phyloP scores from a whole-genome alignment of 2,113 vertebrate genomes.

The Nothocercus julius region DNA sequence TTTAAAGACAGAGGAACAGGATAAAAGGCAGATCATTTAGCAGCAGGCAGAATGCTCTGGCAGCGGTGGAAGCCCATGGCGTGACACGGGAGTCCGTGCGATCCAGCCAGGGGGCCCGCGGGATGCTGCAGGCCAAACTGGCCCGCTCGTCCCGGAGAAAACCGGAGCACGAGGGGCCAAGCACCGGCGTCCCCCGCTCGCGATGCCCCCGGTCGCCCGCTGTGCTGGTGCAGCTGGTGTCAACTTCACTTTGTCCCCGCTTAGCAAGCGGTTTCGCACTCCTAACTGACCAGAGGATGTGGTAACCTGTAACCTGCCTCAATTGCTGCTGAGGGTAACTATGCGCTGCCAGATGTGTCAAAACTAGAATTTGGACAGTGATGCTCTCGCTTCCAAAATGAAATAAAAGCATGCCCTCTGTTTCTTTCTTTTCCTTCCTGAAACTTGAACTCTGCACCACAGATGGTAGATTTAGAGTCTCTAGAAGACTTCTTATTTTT shows the following conservation, averaged over 20 bases:
- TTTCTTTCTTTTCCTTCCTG: not conserved
- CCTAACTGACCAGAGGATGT: not conserved
- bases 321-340: not conserved
- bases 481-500: not conserved
- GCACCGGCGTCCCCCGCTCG: too few species aligned
- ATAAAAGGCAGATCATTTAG: not conserved
- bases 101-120: rapidly evolving
- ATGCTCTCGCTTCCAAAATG: not conserved
- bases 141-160: not conserved
- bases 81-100: rapidly evolving
- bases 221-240: not conserved
- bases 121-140: not conserved
- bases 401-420: not conserved
- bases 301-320: not conserved
- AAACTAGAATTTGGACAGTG: not conserved
- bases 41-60: not conserved
- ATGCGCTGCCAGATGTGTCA: not conserved
- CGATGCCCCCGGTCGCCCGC: rapidly evolving
- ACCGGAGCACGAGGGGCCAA: rapidly evolving
- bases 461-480: not conserved
- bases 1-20: not conserved
- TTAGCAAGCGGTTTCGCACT: not conserved
- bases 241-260: not conserved
- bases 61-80: not conserved
- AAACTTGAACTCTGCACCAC: not conserved